Base-by-base conservation (phyloP, 2,113 vertebrate species). In the Halichoerus grypus region DNA sequence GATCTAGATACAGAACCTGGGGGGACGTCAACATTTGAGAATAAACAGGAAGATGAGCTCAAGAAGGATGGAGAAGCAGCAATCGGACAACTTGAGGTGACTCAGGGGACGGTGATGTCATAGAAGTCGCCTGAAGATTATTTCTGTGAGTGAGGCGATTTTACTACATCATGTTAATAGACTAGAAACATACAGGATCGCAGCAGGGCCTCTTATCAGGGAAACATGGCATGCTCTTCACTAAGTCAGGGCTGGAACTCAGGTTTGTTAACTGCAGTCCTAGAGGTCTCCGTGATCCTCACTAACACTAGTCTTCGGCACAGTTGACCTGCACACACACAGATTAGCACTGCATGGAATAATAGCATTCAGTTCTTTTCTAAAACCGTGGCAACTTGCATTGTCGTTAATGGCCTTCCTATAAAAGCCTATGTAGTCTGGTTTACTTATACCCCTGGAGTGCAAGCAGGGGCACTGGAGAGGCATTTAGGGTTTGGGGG, bases 71-170 rank as follows among this genome's bases (percentile, higher is more conserved):
- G 79, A 88, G 69, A 65, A 80, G 59, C 15, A 26, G 26, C 16
- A 22, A 26, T 33, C 12, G 3, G 59, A 61, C 42, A 55, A 19
- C 21, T 15, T 2, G 5, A 10, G 31, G 55, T 15, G 42, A 26
- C 33, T 4, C 3, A 72, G 77, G 33, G 49, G 26, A 24, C 0
- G 0, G 39, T 0, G 9, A 59, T 33, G 24, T 26, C 18, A 12
- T 10, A 36, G 11, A 3, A 46, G 46, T 31, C 24, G 7, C 0
- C 16, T 53, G 59, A 76, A 55, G 63, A 28, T 4, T 7, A 7
- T 7, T 79, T 55, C 61, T 22, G 53, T 7, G 80, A 31, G 53
- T 22, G 39, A 42, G 9, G 81, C 10, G 22, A 8, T 72, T 61
- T 77, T 71, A 28, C 46, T 16, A 55, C 3, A 36, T 59, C 16